These are phyloP conservation scores for Nebria salina DNA, from an alignment of 2,888 invertebrate genomes.

Conservation along the genomic window DNA sequence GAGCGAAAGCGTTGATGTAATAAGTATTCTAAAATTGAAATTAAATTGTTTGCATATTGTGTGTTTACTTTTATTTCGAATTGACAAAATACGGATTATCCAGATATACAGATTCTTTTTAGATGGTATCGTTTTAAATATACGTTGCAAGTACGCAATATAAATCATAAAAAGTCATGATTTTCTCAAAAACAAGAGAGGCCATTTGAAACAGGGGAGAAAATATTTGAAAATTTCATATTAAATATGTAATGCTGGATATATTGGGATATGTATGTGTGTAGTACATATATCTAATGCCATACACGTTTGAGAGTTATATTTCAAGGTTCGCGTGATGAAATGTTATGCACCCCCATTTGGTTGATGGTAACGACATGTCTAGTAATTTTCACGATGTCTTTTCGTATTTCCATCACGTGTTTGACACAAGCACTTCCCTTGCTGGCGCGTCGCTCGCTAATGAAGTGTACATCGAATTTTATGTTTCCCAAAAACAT, in stretches of 20 bases:
- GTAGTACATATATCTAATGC: background rate
- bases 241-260: background rate
- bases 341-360: constrained; percentile 36
- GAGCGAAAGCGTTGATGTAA: background rate
- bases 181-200: background rate
- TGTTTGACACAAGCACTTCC: constrained; percentile 33
- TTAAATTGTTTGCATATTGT: no score
- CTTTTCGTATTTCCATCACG: constrained; percentile 42
- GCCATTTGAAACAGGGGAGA: background rate
- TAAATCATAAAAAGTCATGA: background rate
- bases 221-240: background rate
- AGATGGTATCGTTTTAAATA: background rate
- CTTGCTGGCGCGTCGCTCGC: constrained; percentile 12
- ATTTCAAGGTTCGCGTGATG: constrained; percentile 39
- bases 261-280: background rate
- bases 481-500: constrained; percentile 18
- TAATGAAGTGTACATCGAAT: constrained; percentile 43
- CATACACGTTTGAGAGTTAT: constrained; percentile 31
- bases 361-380: constrained; percentile 26
- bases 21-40: background rate
- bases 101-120: no score
- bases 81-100: no score
- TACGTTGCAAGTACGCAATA: background rate
- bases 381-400: constrained; percentile 31
- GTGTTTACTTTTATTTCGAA: no score